Conservation (phyloP, 2,888 invertebrate genomes). For the Oscheius sp. region DNA sequence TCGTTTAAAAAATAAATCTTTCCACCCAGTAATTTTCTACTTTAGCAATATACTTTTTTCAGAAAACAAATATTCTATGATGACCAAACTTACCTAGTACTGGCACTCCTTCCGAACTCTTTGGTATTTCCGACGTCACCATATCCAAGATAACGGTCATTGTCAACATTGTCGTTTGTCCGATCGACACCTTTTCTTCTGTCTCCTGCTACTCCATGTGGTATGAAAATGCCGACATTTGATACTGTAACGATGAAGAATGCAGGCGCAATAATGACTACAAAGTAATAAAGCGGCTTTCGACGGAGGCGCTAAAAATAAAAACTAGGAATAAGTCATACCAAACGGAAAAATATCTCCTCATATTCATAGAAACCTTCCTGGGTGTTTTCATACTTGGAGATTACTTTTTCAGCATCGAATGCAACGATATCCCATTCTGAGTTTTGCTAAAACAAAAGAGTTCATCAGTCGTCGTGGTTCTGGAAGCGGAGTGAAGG, state of each 20-base stretch:
- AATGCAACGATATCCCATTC: slow-evolving; percentile 59
- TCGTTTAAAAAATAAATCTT: too few species aligned
- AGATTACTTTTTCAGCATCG: slow-evolving; percentile 51
- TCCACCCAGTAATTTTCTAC: too few species aligned
- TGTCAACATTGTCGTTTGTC: slow-evolving; percentile 59
- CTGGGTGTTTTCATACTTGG: slow-evolving; percentile 49
- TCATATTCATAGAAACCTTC: slow-evolving; percentile 56
- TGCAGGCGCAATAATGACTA: slow-evolving; percentile 56
- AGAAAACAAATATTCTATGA: too few species aligned
- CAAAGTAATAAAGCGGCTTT: slow-evolving; percentile 58
- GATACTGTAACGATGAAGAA: slow-evolving; percentile 58
- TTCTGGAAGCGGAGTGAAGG: too few species aligned
- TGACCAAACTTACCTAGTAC: slow-evolving; percentile 37
- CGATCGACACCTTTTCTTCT: slow-evolving; percentile 57
- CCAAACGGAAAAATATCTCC: slow-evolving; percentile 57
- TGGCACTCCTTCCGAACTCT: slow-evolving; percentile 55
- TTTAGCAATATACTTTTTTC: too few species aligned
- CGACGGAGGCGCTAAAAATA: slow-evolving; percentile 45
- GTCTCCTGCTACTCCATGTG: slow-evolving; percentile 56
- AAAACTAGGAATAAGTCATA: slow-evolving; percentile 9
- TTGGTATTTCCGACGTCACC: slow-evolving; percentile 58
- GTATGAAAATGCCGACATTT: slow-evolving; percentile 57
- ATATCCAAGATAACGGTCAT: slow-evolving; percentile 61
- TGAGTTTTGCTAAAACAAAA: slow-evolving; percentile 44
- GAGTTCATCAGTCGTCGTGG: too few species aligned